phyloP scores from a whole-genome alignment of 2,888 invertebrate genomes.

The Microchrysa polita region DNA sequence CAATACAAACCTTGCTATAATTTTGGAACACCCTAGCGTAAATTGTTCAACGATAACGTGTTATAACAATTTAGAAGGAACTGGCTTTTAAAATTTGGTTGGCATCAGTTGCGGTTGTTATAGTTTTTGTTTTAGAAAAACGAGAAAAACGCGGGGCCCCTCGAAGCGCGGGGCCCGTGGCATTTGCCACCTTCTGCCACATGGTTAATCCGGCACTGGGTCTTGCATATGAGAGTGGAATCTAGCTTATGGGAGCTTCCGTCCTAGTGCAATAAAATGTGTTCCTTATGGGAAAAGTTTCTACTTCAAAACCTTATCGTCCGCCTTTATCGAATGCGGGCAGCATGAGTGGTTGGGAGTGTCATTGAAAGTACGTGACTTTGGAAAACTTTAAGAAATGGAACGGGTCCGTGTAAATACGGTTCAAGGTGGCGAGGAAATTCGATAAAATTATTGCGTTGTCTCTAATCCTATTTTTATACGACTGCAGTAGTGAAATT shows the following conservation, averaged over 20 bases:
- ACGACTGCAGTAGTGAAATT: too few relatives aligned
- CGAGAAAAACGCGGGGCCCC: background rate
- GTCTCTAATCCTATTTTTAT: too few relatives aligned
- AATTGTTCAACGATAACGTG: too few relatives aligned
- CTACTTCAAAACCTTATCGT: conserved; percentile 20
- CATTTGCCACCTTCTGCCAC: too few relatives aligned
- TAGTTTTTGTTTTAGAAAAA: background rate
- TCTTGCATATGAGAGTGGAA: conserved; percentile 11
- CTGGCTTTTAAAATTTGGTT: too few relatives aligned
- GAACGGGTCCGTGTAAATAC: background rate
- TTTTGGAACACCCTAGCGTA: too few relatives aligned
- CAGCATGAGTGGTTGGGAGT: conserved; percentile 4
- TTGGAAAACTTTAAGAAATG: conserved; percentile 1
- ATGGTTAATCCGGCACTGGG: too few relatives aligned
- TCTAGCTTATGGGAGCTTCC: conserved; percentile 20
- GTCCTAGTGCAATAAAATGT: conserved; percentile 37
- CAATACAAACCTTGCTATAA: too few relatives aligned
- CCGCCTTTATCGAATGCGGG: conserved; percentile 14
- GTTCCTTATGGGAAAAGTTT: conserved; percentile 39
- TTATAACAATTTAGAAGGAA: too few relatives aligned
- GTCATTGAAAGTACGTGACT: conserved; percentile 41
- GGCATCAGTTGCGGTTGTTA: background rate
- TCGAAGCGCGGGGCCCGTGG: too few relatives aligned
- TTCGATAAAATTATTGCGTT: too few relatives aligned
- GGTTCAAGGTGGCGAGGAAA: too few relatives aligned